These are phyloP conservation scores for Parnassius apollo DNA, from an alignment of 2,888 invertebrate genomes.

Conservation along the genomic window DNA sequence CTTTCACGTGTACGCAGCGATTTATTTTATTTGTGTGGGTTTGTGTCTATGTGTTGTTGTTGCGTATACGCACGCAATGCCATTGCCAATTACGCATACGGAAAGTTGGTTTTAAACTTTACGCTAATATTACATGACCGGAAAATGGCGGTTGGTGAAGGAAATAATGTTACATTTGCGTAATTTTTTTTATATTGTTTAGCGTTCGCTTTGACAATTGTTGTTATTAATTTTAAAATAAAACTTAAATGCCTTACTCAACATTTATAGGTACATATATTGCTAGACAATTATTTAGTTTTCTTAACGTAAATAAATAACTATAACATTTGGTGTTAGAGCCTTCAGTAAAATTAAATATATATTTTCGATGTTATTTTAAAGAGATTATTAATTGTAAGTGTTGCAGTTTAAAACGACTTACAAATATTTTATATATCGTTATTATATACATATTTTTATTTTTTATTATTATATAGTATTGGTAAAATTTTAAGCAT, in stretches of 20 bases:
- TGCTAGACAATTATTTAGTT: too few species aligned
- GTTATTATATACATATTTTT: too few species aligned
- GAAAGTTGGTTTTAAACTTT: slow-evolving; percentile 63
- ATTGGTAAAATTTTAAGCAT: too few species aligned
- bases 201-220: slow-evolving; percentile 6
- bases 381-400: too few species aligned
- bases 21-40: slow-evolving; percentile 29
- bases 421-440: too few species aligned
- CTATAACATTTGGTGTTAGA: too few species aligned
- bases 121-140: slow-evolving; percentile 73
- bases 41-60: slow-evolving; percentile 54
- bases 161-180: slow-evolving; percentile 34
- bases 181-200: slow-evolving; percentile 28
- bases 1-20: slow-evolving; percentile 35
- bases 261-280: too few species aligned
- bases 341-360: too few species aligned
- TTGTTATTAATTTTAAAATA: slow-evolving; percentile 16
- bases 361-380: too few species aligned
- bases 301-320: too few species aligned
- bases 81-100: slow-evolving; percentile 73
- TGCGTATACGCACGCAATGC: slow-evolving; percentile 79
- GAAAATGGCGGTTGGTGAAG: slow-evolving; percentile 52
- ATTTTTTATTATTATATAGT: too few species aligned
- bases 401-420: too few species aligned
- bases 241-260: slow-evolving; percentile 11